Evolutionary conservation across 2,113 vertebrate genomes (phyloP).

Genomic region (Paradisaea rubra): DNA sequence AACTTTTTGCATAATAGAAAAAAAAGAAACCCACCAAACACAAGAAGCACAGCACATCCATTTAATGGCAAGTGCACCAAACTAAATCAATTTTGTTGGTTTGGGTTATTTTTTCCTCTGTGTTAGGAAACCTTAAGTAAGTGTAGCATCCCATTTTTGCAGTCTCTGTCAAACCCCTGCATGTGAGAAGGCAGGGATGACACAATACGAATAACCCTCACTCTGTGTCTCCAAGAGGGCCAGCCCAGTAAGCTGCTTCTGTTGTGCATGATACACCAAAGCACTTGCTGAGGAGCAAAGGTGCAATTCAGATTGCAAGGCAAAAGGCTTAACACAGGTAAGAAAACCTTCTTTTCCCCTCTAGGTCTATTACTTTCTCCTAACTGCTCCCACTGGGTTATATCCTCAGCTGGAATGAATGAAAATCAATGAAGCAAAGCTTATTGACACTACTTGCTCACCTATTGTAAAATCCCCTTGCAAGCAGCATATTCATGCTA

Average conservation of each 20-base stretch:
- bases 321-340: background rate
- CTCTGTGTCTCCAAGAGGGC: background rate
- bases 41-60: background rate
- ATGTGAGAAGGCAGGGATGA: background rate
- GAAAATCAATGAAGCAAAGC: slow-evolving; percentile 35
- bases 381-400: slow-evolving; percentile 33
- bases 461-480: background rate
- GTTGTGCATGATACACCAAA: background rate
- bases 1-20: background rate
- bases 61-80: background rate
- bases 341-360: background rate
- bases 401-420: slow-evolving; percentile 20
- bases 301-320: background rate
- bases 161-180: background rate
- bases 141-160: background rate
- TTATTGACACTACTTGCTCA: slow-evolving; percentile 7
- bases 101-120: background rate
- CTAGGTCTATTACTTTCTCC: background rate
- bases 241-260: background rate
- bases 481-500: background rate
- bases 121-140: background rate
- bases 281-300: background rate
- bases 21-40: background rate
- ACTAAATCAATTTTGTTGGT: background rate
- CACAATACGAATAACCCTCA: background rate